Evolutionary conservation across 2,113 vertebrate genomes (phyloP).

Genomic region (Nanorana parkeri): DNA sequence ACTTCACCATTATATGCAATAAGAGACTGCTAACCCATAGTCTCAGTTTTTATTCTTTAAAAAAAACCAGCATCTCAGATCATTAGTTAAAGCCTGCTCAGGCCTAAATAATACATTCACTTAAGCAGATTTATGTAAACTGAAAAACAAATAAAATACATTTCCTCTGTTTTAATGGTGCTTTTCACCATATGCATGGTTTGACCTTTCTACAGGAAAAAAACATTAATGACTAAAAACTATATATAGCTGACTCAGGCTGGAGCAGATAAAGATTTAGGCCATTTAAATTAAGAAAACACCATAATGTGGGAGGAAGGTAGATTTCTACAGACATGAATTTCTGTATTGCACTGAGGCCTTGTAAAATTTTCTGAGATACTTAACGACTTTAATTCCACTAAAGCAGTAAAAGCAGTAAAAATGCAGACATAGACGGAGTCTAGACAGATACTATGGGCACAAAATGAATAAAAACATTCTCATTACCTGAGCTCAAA

Average conservation of each 20-base stretch:
- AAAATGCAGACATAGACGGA: slow-evolving; percentile 43
- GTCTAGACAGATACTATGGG: slow-evolving; percentile 53
- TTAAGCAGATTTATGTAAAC: slow-evolving; percentile 9
- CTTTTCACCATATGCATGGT: slow-evolving; percentile 5
- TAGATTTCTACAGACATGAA: slow-evolving; percentile 21
- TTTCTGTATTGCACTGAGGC: slow-evolving; percentile 12
- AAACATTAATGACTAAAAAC: slow-evolving; percentile 44
- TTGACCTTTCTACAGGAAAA: slow-evolving; percentile 51
- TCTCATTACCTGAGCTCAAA: not conserved
- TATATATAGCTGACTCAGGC: slow-evolving; percentile 43
- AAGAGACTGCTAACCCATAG: no score
- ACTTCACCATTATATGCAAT: no score
- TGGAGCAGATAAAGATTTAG: slow-evolving; percentile 47
- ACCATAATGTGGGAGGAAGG: slow-evolving; percentile 47
- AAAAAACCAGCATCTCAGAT: no score
- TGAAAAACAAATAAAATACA: slow-evolving; percentile 20
- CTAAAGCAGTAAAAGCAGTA: slow-evolving; percentile 14
- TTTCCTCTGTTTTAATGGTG: slow-evolving; percentile 6
- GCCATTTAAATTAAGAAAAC: slow-evolving; percentile 45
- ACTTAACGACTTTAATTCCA: slow-evolving; percentile 42
- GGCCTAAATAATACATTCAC: not conserved
- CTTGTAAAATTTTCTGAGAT: slow-evolving; percentile 43
- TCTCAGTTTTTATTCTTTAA: no score
- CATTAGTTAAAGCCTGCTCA: no score
- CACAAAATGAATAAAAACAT: slow-evolving; percentile 36